Base-by-base conservation (phyloP, 2,113 vertebrate species). In the Xiphophorus maculatus region DNA sequence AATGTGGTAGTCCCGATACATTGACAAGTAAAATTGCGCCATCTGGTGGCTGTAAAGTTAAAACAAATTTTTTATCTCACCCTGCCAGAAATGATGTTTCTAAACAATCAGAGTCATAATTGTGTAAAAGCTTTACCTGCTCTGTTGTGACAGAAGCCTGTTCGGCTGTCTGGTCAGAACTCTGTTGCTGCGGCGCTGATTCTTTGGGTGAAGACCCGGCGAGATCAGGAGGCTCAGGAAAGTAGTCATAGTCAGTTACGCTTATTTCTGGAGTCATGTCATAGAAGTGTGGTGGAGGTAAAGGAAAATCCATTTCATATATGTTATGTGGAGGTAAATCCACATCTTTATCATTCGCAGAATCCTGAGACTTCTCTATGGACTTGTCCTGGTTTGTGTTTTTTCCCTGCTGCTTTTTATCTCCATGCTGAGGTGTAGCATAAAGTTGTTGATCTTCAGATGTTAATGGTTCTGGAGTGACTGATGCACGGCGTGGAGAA, bases 211-310 rank as follows among this genome's bases (percentile, higher is more conserved):
- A 5, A 7, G 66, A 27, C 64, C 7, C 32, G 0, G n/a, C 27
- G 14, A 71, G 66, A 12, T 0, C 5, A 0, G 74, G 58, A 7
- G 14, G 62, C 3, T 77, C 74, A 0, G 77, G 10, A 27, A 42
- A 62, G 1, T 37, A 2, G 35, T 79, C 69, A 3, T 12, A 60
- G 0, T 87, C 58, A 22, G 73, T 66, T 6, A 12, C 0, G 3
- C 87, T 73, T 3, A 80, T 15, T 19, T 94, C 94, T 60, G 81
- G 88, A 71, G 91, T n/a, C 8, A 88, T 72, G 72, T 88, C 33
- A 2, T 90, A 91, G 40, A 94, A 51, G 4, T 90, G 88, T 0
- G 91, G 92, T 58, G 80, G 81, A 0, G 79, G 69, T 6, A 3
- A 35, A 58, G 87, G 83, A 17, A 90, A 89, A 11, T 72, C 40